Conservation (phyloP, 2,888 invertebrate genomes). For the Lissocephala sabroskyi region DNA sequence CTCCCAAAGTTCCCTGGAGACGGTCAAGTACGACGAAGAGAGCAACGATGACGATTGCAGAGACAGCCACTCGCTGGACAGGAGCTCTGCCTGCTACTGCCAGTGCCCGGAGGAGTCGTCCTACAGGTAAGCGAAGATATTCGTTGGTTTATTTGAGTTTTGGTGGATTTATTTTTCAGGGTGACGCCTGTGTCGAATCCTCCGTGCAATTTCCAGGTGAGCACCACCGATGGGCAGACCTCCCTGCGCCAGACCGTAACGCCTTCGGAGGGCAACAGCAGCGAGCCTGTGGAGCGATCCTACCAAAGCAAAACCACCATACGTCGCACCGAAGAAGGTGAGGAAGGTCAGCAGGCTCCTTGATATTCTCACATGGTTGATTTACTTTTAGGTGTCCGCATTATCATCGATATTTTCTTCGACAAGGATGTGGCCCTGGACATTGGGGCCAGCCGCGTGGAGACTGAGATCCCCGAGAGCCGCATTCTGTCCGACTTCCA, state of each 20-base stretch:
- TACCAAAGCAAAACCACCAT: conserved; percentile 70
- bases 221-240: conserved; percentile 19
- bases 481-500: conserved; percentile 69
- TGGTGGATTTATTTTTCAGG: too few species aligned
- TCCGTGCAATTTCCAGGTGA: conserved; percentile 25
- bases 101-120: too few species aligned
- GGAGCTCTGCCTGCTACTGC: too few species aligned
- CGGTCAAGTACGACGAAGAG: too few species aligned
- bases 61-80: too few species aligned
- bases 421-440: conserved; percentile 55
- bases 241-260: conserved; percentile 17
- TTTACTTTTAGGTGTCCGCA: conserved; percentile 63
- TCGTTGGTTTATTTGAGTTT: too few species aligned
- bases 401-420: conserved; percentile 68
- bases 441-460: conserved; percentile 67
- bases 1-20: too few species aligned
- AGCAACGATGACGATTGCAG: too few species aligned
- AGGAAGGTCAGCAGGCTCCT: conserved; percentile 1
- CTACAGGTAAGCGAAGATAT: too few species aligned
- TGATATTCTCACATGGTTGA: neutral
- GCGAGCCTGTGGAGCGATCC: conserved; percentile 30
- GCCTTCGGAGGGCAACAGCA: neutral
- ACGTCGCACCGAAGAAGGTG: conserved; percentile 66
- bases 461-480: conserved; percentile 69
- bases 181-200: too few species aligned